Conservation (phyloP, 2,113 vertebrate genomes). For the Microtus richardsoni region DNA sequence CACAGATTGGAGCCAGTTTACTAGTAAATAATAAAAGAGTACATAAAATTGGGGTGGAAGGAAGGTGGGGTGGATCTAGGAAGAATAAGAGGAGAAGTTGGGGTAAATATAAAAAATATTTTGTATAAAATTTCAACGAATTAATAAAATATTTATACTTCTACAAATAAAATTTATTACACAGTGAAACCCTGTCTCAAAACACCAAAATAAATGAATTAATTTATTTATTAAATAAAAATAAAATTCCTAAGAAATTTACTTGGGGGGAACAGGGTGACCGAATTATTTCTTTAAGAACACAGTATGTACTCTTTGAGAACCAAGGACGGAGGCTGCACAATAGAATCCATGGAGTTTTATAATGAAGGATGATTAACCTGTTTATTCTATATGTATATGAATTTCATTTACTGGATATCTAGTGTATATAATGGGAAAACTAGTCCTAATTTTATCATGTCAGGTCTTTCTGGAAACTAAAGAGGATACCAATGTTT, state of each 20-base stretch:
- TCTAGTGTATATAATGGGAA: not conserved
- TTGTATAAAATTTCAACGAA: not conserved
- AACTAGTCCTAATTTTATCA: not conserved
- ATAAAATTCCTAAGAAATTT: not conserved
- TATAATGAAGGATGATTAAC: not conserved
- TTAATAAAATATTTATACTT: not conserved
- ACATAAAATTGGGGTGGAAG: not conserved
- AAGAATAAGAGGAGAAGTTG: not conserved
- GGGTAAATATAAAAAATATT: not conserved
- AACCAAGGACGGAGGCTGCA: not conserved
- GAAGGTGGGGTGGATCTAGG: not conserved
- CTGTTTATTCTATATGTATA: not conserved
- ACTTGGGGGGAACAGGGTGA: not conserved
- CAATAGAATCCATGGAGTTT: not conserved
- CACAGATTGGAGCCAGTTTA: not conserved
- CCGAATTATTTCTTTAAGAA: not conserved
- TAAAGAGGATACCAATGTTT: not conserved
- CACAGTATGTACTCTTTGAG: not conserved
- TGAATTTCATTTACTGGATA: not conserved
- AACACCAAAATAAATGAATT: not conserved
- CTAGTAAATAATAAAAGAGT: not conserved
- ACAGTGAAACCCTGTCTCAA: not conserved
- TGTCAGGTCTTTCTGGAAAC: not conserved
- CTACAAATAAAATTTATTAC: not conserved
- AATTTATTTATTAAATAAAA: not conserved